Conservation (phyloP, 2,113 vertebrate genomes). For the Mesocricetus auratus region DNA sequence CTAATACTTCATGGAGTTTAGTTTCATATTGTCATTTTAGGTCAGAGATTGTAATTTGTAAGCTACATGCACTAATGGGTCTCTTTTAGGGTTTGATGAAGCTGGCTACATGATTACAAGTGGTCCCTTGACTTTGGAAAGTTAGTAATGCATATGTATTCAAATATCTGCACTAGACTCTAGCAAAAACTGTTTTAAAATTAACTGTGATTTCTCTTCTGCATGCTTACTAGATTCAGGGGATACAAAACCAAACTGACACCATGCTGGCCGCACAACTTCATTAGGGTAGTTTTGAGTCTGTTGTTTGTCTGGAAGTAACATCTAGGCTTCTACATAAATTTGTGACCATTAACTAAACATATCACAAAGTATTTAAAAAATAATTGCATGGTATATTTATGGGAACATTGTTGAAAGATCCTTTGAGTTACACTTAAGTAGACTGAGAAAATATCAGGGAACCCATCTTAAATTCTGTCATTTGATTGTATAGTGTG, state of each 20-base stretch:
- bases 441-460: neutral
- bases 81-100: slow-evolving; percentile 38
- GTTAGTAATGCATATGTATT: neutral
- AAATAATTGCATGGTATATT: neutral
- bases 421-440: neutral
- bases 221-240: slow-evolving; percentile 1
- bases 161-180: neutral
- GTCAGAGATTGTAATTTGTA: slow-evolving; percentile 29
- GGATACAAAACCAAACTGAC: slow-evolving; percentile 20
- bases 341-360: neutral
- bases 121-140: neutral
- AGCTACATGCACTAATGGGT: neutral
- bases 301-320: neutral
- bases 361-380: neutral
- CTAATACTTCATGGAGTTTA: slow-evolving; percentile 43
- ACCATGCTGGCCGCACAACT: neutral
- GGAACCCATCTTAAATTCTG: slow-evolving; percentile 33
- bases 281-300: slow-evolving; percentile 1
- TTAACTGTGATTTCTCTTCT: neutral
- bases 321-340: neutral
- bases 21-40: slow-evolving; percentile 41
- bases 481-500: slow-evolving; percentile 23
- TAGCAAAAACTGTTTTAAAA: slow-evolving; percentile 3
- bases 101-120: neutral
- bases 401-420: neutral